phyloP scores from a whole-genome alignment of 1,140 invertebrate species.

The Diachasma alloeum region DNA sequence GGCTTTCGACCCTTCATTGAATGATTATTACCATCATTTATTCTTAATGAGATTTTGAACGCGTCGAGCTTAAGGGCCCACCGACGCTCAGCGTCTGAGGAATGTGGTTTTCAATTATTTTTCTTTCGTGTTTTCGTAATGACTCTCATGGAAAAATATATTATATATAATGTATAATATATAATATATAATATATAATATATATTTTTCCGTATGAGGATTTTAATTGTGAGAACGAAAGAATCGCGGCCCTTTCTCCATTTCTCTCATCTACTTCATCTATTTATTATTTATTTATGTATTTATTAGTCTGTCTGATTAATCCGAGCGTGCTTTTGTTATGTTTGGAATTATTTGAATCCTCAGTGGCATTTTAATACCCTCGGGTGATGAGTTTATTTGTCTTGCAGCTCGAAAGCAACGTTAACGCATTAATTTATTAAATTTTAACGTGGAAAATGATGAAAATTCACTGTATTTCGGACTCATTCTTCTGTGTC shows the following conservation, averaged over 20 bases:
- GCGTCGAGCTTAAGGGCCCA: neutral
- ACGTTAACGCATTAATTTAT: conserved; percentile 2
- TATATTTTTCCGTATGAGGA: too few relatives aligned
- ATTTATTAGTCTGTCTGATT: conserved; percentile 3
- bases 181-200: too few relatives aligned
- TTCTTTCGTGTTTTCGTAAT: neutral
- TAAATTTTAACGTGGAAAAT: neutral
- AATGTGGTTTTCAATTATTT: neutral
- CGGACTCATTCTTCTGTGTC: neutral
- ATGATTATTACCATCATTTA: neutral
- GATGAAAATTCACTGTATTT: neutral
- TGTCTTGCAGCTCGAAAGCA: neutral
- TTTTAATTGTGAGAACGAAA: neutral
- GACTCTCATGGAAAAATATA: neutral
- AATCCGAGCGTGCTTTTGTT: neutral
- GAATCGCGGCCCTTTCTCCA: neutral
- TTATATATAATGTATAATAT: too few relatives aligned
- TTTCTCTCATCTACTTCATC: conserved; percentile 40
- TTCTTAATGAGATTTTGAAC: neutral
- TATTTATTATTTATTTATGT: conserved; percentile 27
- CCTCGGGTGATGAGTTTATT: conserved; percentile 1
- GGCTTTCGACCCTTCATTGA: neutral
- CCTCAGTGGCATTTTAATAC: neutral
- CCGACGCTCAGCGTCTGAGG: neutral
- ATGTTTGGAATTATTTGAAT: neutral